Evolutionary conservation across 1,140 invertebrate genomes (phyloP).

Genomic region (Dendrolimus punctatus): DNA sequence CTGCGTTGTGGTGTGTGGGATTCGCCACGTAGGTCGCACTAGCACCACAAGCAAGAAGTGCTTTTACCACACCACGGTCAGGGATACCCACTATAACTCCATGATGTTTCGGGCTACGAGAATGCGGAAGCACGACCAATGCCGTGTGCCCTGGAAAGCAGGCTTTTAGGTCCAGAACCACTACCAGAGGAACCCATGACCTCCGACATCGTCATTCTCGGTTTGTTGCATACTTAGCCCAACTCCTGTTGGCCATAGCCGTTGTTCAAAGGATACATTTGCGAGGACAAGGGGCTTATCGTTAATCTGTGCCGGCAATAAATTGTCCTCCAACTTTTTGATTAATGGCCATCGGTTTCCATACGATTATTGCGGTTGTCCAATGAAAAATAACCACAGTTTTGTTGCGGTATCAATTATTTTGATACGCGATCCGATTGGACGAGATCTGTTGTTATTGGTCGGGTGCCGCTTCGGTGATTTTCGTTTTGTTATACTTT

Average conservation of each 20-base stretch:
- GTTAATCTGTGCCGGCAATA: conserved; percentile 34
- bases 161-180: no score
- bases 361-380: conserved; percentile 16
- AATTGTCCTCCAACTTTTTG: conserved; percentile 22
- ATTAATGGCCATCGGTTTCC: conserved; percentile 16
- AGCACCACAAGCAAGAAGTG: no score
- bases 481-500: no score
- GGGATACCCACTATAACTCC: no score
- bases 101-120: no score
- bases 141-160: no score
- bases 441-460: conserved; percentile 9
- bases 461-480: neutral
- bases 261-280: conserved; percentile 24
- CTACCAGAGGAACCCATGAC: no score
- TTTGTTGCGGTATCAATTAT: neutral
- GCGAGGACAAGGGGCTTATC: conserved; percentile 23
- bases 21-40: no score
- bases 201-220: neutral
- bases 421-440: conserved; percentile 7
- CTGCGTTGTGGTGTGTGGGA: no score
- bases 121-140: no score
- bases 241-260: neutral
- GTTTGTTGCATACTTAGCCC: no score
- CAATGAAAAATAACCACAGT: conserved; percentile 11
- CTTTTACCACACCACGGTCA: no score